These are phyloP conservation scores for Phaethornis superciliosus DNA, from an alignment of 2,113 vertebrate genomes.

Conservation along the genomic window DNA sequence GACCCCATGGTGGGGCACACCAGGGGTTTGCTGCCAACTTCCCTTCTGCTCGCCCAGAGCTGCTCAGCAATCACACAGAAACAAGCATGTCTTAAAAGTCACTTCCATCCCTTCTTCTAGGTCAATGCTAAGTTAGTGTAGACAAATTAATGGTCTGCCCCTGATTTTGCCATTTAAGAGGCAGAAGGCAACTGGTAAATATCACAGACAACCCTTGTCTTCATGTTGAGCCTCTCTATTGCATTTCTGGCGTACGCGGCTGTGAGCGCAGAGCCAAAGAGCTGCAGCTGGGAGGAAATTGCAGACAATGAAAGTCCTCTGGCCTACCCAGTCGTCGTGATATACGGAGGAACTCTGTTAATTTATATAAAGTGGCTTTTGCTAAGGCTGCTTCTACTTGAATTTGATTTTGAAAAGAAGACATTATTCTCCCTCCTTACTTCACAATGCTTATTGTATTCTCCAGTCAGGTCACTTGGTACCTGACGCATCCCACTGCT, in stretches of 20 bases:
- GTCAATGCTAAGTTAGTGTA: neutral
- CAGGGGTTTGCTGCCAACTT: neutral
- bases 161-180: neutral
- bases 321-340: neutral
- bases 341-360: conserved; percentile 6
- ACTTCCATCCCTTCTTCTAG: neutral
- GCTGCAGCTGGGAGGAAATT: neutral
- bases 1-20: neutral
- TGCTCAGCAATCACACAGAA: neutral
- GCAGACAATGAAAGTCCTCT: neutral
- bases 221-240: neutral
- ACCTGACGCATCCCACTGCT: conserved; percentile 6
- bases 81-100: neutral
- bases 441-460: neutral
- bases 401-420: conserved; percentile 53
- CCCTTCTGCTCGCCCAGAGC: accelerated
- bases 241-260: accelerated
- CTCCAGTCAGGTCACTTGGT: neutral
- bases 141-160: neutral
- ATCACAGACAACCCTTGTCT: neutral
- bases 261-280: neutral
- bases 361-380: conserved; percentile 49
- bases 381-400: conserved; percentile 20
- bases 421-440: conserved; percentile 6
- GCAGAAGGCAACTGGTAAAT: neutral